Evolutionary conservation across 2,797 vertebrate species (phyloP).

Genomic region (Leptoclinus maculatus): DNA sequence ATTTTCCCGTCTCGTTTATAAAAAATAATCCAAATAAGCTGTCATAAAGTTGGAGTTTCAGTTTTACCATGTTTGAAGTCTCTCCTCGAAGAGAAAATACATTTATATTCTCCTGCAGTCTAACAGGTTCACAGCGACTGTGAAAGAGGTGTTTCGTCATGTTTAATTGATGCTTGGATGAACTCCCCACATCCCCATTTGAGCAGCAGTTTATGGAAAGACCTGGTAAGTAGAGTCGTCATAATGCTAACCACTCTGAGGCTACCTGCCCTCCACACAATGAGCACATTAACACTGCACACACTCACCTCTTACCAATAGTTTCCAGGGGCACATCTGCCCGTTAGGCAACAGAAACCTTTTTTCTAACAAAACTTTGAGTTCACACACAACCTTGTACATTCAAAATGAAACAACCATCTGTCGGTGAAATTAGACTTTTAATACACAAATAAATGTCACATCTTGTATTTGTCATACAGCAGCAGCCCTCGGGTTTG

Average conservation of each 20-base stretch:
- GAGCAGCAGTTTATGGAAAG: slow-evolving; percentile 60
- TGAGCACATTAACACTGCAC: slow-evolving; percentile 17
- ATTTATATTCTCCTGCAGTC: neutral
- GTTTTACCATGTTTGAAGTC: neutral
- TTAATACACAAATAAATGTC: slow-evolving; percentile 75
- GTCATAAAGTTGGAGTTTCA: neutral
- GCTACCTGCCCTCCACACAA: slow-evolving; percentile 32
- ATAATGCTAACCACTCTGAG: slow-evolving; percentile 13
- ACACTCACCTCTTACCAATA: slow-evolving; percentile 5
- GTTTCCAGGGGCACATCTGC: slow-evolving; percentile 26
- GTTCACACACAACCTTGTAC: neutral
- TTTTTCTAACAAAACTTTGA: neutral
- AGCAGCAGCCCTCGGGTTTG: slow-evolving; percentile 41
- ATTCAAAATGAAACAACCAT: slow-evolving; percentile 43
- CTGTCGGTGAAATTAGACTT: slow-evolving; percentile 45
- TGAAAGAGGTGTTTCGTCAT: slow-evolving; percentile 21
- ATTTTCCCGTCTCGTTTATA: neutral
- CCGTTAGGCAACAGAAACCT: neutral
- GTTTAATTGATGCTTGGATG: slow-evolving; percentile 20
- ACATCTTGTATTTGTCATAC: slow-evolving; percentile 52
- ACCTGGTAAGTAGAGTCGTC: slow-evolving; percentile 16
- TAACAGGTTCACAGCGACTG: neutral
- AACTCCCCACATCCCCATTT: slow-evolving; percentile 12
- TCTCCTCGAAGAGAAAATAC: neutral
- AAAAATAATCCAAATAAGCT: neutral